These are phyloP conservation scores for Prionace glauca DNA, from an alignment of 2,797 vertebrate species.

Conservation along the genomic window DNA sequence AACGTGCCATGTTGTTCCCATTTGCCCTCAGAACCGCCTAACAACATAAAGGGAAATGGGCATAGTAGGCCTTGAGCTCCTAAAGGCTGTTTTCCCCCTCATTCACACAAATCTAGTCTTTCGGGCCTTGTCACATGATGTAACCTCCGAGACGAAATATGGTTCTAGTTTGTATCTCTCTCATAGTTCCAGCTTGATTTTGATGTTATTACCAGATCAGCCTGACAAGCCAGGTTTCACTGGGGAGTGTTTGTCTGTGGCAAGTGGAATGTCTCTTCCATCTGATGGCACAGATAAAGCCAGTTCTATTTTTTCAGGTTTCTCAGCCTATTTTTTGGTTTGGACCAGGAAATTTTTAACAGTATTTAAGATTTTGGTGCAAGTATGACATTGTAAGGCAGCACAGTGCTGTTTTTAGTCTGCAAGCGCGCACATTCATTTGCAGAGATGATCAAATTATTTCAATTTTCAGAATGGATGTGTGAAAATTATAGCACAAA, in stretches of 20 bases:
- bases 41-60: not conserved
- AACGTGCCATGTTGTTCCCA: slow-evolving; percentile 21
- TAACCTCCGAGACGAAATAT: not conserved
- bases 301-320: not conserved
- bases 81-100: no score
- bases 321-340: not conserved
- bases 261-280: not conserved
- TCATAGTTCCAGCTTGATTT: slow-evolving; percentile 32
- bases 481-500: not conserved
- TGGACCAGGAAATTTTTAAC: not conserved
- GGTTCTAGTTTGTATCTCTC: slow-evolving; percentile 11
- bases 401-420: not conserved
- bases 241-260: not conserved
- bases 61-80: not conserved
- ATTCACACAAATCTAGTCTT: not conserved
- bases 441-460: not conserved
- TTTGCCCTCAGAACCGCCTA: not conserved
- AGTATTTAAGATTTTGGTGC: not conserved
- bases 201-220: slow-evolving; percentile 20
- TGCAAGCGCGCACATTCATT: not conserved
- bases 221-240: not conserved
- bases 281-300: not conserved
- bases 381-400: not conserved
- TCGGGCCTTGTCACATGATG: slow-evolving; percentile 22
- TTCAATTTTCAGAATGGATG: not conserved